Conservation (phyloP, 2,113 vertebrate genomes). For the Hemibates koningsi region DNA sequence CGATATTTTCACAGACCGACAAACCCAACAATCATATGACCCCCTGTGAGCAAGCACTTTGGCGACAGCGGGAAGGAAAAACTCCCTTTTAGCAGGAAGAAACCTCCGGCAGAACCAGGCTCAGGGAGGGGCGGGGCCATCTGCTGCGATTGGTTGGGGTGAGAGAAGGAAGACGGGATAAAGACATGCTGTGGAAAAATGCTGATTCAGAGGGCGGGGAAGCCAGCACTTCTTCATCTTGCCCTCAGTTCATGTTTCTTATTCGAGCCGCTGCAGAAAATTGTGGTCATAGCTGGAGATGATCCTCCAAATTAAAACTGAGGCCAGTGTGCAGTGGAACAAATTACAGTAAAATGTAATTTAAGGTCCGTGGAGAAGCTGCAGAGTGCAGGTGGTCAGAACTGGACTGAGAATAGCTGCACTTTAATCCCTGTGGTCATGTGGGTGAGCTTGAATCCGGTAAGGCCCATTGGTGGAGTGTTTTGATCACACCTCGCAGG, state of each 20-base stretch:
- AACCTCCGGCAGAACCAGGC: accelerated
- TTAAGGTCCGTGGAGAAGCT: neutral
- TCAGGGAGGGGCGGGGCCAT: neutral
- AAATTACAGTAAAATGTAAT: neutral
- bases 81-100: neutral
- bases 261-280: neutral
- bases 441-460: neutral
- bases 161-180: neutral
- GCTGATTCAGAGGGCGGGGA: neutral
- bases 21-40: accelerated
- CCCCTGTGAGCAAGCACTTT: neutral
- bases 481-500: neutral
- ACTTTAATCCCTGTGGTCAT: neutral
- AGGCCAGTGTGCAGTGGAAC: neutral
- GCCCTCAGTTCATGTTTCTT: neutral
- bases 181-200: neutral
- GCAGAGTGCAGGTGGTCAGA: neutral
- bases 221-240: neutral
- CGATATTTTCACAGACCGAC: accelerated
- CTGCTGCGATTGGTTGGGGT: neutral
- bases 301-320: neutral
- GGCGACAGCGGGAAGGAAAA: neutral
- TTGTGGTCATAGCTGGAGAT: neutral
- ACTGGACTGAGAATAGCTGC: neutral
- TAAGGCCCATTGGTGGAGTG: neutral